Base-by-base conservation (phyloP, 2,888 invertebrate species). In the Hypena proboscidalis region DNA sequence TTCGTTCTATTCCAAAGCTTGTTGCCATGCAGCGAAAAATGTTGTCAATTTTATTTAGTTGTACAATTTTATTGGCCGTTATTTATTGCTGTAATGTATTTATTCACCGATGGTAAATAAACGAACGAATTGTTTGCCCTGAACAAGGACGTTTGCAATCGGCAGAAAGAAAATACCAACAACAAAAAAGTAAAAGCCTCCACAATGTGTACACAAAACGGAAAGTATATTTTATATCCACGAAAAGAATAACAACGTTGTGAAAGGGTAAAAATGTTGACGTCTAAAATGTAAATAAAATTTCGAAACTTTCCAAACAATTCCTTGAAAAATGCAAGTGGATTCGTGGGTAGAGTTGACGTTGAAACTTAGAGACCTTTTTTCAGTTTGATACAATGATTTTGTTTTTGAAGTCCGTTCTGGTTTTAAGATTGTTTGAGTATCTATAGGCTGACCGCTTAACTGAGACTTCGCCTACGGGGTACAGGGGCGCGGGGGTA, bases 271-370 rank as follows among this genome's bases (percentile, higher is more conserved):
- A 47, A 48, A 58, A 51, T 32, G 27, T 40, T 43, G 20, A 40
- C 31, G 39, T 3, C 11, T 20, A 30, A 45, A 54, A 54, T 39
- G 25, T 41, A 22, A 47, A 37, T 4, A 32, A 27, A 36, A 40
- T 10, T 54, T 51, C 29, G 14, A 27, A 58, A 58, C 34, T 58
- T 58, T 36, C 20, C 8, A 8, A 58, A 58, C 39, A 58, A 43
- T 44, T 35, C 42, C 17, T 46, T 15, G 11, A 33, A 46, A 51
- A 43, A 46, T 25, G 33, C 10, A 22, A 44, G 27, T 13, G 44
- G 29, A 26, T 45, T 37, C 49, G 32, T 22, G 33, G 23, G 23
- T 9, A 21, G 4, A 33, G 23, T 44, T 36, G 39, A 54, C 59
- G 54, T 59, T 45, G 15, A 42, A 51, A 46, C 11, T 40, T n/a